Conservation (phyloP, 2,113 vertebrate species). For the Egretta garzetta region DNA sequence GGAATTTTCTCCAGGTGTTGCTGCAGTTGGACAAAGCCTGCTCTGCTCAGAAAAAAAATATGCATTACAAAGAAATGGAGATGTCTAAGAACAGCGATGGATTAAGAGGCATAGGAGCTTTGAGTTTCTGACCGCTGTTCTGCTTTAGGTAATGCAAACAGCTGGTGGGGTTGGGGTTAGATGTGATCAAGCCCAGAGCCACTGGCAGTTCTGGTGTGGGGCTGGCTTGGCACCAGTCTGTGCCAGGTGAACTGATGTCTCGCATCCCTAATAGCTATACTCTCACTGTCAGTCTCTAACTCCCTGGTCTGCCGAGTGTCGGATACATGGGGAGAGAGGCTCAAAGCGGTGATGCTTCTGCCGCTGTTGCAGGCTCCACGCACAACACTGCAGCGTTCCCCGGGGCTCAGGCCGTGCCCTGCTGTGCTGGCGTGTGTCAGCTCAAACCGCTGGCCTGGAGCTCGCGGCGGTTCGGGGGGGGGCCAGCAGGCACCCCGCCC, state of each 20-base stretch:
- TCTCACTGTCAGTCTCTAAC: rapidly evolving
- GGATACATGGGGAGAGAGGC: rapidly evolving
- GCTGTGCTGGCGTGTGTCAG: neutral
- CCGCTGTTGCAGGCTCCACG: neutral
- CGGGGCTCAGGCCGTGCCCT: rapidly evolving
- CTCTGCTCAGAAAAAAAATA: neutral
- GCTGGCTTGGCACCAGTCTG: no score
- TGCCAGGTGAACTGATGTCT: neutral
- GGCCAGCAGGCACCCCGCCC: rapidly evolving
- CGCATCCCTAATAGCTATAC: rapidly evolving
- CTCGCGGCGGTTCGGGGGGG: neutral
- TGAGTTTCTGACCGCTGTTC: neutral
- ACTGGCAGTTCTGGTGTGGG: neutral
- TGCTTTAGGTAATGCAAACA: neutral
- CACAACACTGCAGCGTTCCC: rapidly evolving
- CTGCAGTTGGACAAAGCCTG: neutral
- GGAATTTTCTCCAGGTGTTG: neutral
- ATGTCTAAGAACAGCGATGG: neutral
- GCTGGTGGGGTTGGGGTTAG: neutral
- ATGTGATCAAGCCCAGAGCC: neutral
- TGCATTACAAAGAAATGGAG: neutral
- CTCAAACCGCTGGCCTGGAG: neutral
- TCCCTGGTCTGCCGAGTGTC: neutral
- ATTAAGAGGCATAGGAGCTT: neutral
- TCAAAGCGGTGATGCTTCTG: neutral